Conservation (phyloP, 1,140 invertebrate species). For the Hesperophylax magnus region DNA sequence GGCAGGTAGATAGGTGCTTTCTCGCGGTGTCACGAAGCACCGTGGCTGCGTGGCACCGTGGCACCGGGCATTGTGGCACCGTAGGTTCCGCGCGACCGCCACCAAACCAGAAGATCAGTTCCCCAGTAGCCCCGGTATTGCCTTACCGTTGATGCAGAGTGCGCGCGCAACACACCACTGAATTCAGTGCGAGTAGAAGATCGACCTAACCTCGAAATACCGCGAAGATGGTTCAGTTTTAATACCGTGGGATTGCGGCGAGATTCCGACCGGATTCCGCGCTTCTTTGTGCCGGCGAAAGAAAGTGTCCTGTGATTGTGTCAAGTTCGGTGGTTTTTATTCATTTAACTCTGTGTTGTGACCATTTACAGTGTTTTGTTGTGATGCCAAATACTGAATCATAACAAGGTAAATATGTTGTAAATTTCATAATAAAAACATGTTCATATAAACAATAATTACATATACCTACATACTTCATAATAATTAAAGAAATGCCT, state of each 20-base stretch:
- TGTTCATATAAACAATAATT: no score
- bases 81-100: not conserved
- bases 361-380: not conserved
- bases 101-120: not conserved
- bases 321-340: not conserved
- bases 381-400: not conserved
- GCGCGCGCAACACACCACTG: slow-evolving; percentile 18
- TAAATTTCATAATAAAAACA: no score
- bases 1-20: not conserved
- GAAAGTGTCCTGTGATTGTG: not conserved
- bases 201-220: slow-evolving; percentile 7
- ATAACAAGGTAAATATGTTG: no score
- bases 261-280: not conserved
- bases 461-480: no score
- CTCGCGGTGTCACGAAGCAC: not conserved
- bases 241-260: not conserved
- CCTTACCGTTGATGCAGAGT: not conserved
- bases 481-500: no score
- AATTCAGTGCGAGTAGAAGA: not conserved
- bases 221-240: not conserved
- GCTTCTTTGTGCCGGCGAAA: not conserved
- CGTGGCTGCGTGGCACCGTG: no score
- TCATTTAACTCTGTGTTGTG: not conserved
- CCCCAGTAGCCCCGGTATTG: not conserved
- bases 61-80: no score